phyloP scores from a whole-genome alignment of 1,140 invertebrate species.

The Drosophila repleta region DNA sequence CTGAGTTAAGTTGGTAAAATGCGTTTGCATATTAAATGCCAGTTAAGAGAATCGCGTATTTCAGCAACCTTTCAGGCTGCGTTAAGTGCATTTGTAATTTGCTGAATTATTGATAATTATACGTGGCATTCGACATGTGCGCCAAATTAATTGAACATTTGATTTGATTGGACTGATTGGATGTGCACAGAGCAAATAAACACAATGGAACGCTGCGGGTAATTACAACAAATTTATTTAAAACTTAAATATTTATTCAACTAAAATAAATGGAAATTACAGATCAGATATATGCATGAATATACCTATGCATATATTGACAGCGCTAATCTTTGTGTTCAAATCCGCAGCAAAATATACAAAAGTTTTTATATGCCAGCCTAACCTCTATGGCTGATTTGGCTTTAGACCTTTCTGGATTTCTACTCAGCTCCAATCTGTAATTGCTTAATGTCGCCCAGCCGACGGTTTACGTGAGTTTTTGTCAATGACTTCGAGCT shows the following conservation, averaged over 20 bases:
- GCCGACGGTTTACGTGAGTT: not conserved
- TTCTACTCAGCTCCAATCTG: slow-evolving; percentile 6
- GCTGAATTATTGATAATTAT: not conserved
- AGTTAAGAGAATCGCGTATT: not conserved
- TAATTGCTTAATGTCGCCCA: slow-evolving; percentile 3
- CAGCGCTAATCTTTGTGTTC: not conserved
- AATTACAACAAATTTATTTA: too few relatives aligned
- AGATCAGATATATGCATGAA: too few relatives aligned
- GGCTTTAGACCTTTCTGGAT: not conserved
- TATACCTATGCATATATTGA: too few relatives aligned
- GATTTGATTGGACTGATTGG: not conserved
- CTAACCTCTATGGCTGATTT: not conserved
- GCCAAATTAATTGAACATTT: not conserved
- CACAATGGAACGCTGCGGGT: not conserved
- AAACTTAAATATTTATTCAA: too few relatives aligned
- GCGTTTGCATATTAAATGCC: slow-evolving; percentile 13
- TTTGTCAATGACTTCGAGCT: slow-evolving; percentile 15
- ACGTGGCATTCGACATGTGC: not conserved
- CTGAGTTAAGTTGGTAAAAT: not conserved
- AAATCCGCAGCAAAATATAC: not conserved
- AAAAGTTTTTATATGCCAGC: not conserved
- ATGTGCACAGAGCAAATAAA: not conserved
- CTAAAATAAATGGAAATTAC: too few relatives aligned
- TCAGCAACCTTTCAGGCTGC: not conserved
- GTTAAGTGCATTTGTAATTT: slow-evolving; percentile 15